Conservation (phyloP, 2,888 invertebrate genomes). For the Beris chalybata region DNA sequence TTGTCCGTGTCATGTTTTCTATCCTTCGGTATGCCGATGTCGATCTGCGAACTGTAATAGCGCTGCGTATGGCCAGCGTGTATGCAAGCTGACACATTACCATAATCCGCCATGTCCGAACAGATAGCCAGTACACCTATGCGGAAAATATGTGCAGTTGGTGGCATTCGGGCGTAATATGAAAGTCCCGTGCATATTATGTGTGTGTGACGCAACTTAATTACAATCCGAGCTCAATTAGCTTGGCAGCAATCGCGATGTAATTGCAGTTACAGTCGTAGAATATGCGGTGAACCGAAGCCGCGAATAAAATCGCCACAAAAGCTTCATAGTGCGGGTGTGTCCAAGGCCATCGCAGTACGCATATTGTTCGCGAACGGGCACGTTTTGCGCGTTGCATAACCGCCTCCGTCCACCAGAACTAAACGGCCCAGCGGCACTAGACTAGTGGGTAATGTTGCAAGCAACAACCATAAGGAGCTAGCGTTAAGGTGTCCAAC, state of each 20-base stretch:
- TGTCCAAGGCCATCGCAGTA: slow-evolving; percentile 31
- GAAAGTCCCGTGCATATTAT: neutral
- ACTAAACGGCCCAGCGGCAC: slow-evolving; percentile 2
- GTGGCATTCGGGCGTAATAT: neutral
- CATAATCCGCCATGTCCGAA: neutral
- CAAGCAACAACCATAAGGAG: slow-evolving; percentile 7
- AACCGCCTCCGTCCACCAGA: neutral
- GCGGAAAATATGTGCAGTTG: slow-evolving; percentile 14
- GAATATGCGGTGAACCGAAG: slow-evolving; percentile 26
- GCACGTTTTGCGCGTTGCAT: slow-evolving; percentile 27
- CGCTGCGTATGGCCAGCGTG: too few relatives aligned
- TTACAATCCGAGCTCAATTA: slow-evolving; percentile 27
- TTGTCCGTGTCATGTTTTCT: too few relatives aligned
- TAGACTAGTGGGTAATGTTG: slow-evolving; percentile 9
- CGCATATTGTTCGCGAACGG: slow-evolving; percentile 30
- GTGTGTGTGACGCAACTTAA: slow-evolving; percentile 29
- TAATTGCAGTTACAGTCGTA: slow-evolving; percentile 30
- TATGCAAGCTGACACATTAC: too few relatives aligned
- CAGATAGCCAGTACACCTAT: slow-evolving; percentile 17
- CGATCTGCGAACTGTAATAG: too few relatives aligned
- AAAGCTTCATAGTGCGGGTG: slow-evolving; percentile 28
- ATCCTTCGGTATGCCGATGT: too few relatives aligned
- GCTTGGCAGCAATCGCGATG: slow-evolving; percentile 26
- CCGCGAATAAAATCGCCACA: slow-evolving; percentile 16
- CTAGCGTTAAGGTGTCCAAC: slow-evolving; percentile 18